Conservation (phyloP, 2,797 vertebrate species). For the Gouania willdenowi region DNA sequence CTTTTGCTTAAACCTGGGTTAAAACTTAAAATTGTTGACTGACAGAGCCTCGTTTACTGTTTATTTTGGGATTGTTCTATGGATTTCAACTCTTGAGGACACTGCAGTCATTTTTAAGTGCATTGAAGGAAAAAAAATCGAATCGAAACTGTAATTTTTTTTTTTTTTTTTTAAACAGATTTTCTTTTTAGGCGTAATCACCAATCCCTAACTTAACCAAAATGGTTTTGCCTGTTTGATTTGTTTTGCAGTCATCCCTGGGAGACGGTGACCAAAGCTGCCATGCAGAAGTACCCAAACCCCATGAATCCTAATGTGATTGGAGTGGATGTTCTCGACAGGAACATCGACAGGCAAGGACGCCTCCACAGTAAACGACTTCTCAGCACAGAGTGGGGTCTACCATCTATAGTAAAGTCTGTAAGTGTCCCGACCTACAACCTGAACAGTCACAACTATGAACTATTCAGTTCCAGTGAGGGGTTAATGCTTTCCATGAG, state of each 20-base stretch:
- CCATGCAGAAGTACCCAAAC: conserved; percentile 98
- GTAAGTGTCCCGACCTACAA: conserved; percentile 71
- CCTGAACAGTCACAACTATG: neutral
- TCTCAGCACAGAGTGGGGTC: conserved; percentile 96
- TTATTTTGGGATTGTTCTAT: too few species aligned
- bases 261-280: conserved; percentile 94
- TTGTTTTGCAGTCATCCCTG: conserved; percentile 98
- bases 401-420: conserved; percentile 91
- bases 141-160: too few species aligned
- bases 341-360: conserved; percentile 81
- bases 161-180: neutral
- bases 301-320: conserved; percentile 97
- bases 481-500: conserved; percentile 14
- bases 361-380: conserved; percentile 90
- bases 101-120: too few species aligned
- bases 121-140: too few species aligned
- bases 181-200: too few species aligned
- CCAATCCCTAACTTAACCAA: too few species aligned
- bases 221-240: too few species aligned
- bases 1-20: too few species aligned
- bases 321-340: conserved; percentile 91
- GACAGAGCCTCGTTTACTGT: too few species aligned
- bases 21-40: too few species aligned
- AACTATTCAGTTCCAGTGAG: neutral
- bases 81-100: too few species aligned